Evolutionary conservation across 2,888 invertebrate genomes (phyloP), one percentile per base, ranked within the genome.

Genomic region (Graphium colonna): DNA sequence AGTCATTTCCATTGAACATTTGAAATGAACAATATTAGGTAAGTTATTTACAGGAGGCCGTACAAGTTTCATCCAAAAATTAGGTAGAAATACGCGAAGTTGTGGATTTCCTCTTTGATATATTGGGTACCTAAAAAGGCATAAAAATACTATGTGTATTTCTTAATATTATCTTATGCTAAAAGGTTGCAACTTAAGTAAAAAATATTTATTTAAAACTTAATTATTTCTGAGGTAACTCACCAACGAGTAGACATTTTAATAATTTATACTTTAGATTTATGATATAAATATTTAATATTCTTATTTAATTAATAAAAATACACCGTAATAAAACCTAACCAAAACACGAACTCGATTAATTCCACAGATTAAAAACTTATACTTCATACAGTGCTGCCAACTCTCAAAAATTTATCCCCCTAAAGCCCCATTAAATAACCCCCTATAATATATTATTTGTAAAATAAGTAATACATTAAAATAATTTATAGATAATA

Each of bases 11-110:
- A 96, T 95, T 7, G 98, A 97, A 65, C 97, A 96, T 46, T 95
- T 92, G 81, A 99, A 99, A 49, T 95, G 92, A 0, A 97, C 96
- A 38, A 95, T 82, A 88, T 98, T 97, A 43, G 93, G 90, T 1
- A 96, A 96, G 62, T 94, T 92, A 28, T 91, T 90, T 15, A 90
- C 81, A 13, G 79, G 61, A 0, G 96, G 94, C 51, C 93, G 91
- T 0, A 98, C 92, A 13, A 98, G 71, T 86, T 98, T 98, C 94
- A 99, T 93, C 97, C 97, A 99, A 84, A 99, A 99, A 78, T 98
- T 97, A 0, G 99, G 98, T 28, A 99, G 85, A 79, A 97, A 98
- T 8, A 98, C 92, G 55, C 98, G 90, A 28, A 97, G 84, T 74
- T 98, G 98, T n/a, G 99, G 98, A 78, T 96, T 96, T 10, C 98